Percentiles rank a stretch among this genome's conserved stretches.
Evolutionary conservation across 2,888 invertebrate species (phyloP).

Genomic region (Toxonevra muliebris): DNA sequence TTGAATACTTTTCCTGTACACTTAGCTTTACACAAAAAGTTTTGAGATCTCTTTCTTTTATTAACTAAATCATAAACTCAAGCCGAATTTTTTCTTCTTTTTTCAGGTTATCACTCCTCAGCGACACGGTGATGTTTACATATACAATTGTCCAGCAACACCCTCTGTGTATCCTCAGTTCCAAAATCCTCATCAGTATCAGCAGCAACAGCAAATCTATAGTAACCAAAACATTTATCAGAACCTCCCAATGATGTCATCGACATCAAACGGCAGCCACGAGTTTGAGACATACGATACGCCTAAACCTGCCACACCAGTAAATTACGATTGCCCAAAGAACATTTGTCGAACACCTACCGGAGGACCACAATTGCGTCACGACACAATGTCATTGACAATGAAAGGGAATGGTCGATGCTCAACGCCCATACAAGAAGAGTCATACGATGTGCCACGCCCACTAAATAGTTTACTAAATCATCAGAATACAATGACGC

Average conservation of each 20-base stretch:
- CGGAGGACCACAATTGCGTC: constrained; percentile 43
- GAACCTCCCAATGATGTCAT: constrained; percentile 58
- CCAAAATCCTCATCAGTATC: constrained; percentile 34
- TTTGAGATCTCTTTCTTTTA: no score
- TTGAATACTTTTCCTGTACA: no score
- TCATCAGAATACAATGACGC: constrained; percentile 69
- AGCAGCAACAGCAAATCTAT: constrained; percentile 50
- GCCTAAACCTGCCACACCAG: constrained; percentile 71
- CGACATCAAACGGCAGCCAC: constrained; percentile 39
- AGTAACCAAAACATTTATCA: constrained; percentile 52
- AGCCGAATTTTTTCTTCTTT: neutral
- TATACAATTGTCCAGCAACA: constrained; percentile 72
- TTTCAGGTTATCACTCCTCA: constrained; percentile 75
- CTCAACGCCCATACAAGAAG: constrained; percentile 62
- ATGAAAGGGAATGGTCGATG: constrained; percentile 63
- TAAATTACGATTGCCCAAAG: constrained; percentile 68
- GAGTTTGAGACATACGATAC: constrained; percentile 68
- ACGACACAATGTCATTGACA: constrained; percentile 61
- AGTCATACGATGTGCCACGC: constrained; percentile 74
- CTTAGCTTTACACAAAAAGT: no score
- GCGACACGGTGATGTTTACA: constrained; percentile 77
- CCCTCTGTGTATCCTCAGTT: constrained; percentile 36
- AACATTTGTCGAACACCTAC: constrained; percentile 64
- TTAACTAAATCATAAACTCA: no score
- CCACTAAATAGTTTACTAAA: constrained; percentile 64